Conservation (phyloP, 1,140 invertebrate species). For the Lepidostoma basale region DNA sequence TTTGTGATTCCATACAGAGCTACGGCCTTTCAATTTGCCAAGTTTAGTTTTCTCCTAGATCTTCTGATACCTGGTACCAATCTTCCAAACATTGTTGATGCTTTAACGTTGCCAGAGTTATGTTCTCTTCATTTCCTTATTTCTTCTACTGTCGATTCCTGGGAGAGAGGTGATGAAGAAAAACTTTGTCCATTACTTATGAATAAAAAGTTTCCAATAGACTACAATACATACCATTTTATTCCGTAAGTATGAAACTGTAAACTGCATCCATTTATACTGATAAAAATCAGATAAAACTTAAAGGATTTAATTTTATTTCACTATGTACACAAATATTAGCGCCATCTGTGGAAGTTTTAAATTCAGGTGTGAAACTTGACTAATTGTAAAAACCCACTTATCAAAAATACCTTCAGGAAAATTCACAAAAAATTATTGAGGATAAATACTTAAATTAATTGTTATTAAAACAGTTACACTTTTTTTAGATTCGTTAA, state of each 20-base stretch:
- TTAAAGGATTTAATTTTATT: too few species aligned
- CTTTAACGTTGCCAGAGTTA: conserved; percentile 58
- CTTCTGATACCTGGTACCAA: conserved; percentile 62
- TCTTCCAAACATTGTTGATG: conserved; percentile 54
- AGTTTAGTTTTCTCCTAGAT: conserved; percentile 65
- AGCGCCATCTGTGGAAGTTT: too few species aligned
- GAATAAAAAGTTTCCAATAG: conserved; percentile 20
- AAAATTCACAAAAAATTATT: too few species aligned
- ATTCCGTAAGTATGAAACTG: conserved; percentile 23
- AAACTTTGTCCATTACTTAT: conserved; percentile 53
- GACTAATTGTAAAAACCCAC: too few species aligned
- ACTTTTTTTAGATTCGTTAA: conserved; percentile 4
- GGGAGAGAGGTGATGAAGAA: conserved; percentile 60
- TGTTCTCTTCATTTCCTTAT: conserved; percentile 66
- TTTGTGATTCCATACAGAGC: conserved; percentile 64
- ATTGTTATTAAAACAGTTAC: too few species aligned
- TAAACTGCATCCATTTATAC: too few species aligned
- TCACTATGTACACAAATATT: too few species aligned
- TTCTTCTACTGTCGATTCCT: conserved; percentile 63
- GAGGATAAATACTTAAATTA: too few species aligned
- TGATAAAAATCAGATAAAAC: too few species aligned
- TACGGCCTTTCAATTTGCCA: conserved; percentile 64
- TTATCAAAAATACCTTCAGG: too few species aligned
- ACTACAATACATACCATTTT: neutral
- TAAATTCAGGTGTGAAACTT: too few species aligned